Evolutionary conservation across 2,888 invertebrate species (phyloP).

Genomic region (Ichneumon xanthorius): DNA sequence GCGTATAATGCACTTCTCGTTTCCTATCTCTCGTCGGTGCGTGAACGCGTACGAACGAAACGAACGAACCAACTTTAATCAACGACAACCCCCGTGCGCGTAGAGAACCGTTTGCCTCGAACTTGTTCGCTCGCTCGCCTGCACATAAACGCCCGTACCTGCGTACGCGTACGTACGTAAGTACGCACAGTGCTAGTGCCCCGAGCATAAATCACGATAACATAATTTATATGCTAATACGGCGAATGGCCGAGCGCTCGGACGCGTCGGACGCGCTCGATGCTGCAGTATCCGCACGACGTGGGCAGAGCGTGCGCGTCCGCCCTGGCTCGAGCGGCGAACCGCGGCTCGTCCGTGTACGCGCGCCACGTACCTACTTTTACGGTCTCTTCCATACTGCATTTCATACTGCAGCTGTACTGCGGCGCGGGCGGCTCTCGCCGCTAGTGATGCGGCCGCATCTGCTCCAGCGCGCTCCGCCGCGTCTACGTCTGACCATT

Average conservation of each 20-base stretch:
- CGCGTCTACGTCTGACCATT: constrained; percentile 30
- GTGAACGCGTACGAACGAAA: constrained; percentile 43
- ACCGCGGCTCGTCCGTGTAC: constrained; percentile 11
- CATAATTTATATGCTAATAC: constrained; percentile 84
- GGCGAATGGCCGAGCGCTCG: constrained; percentile 70
- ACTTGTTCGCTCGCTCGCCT: constrained; percentile 64
- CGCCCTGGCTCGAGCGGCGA: constrained; percentile 13
- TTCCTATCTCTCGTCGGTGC: constrained; percentile 52
- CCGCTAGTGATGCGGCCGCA: constrained; percentile 44
- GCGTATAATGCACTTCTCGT: constrained; percentile 53
- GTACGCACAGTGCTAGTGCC: constrained; percentile 65
- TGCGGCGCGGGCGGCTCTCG: constrained; percentile 22
- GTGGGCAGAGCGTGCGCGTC: constrained; percentile 52
- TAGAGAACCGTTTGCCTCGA: constrained; percentile 53
- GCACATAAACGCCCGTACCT: constrained; percentile 47
- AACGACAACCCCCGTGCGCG: constrained; percentile 70
- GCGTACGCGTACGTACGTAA: constrained; percentile 41
- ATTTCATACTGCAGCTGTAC: constrained; percentile 37
- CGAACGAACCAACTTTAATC: constrained; percentile 76
- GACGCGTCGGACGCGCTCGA: constrained; percentile 67
- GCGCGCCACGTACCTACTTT: constrained; percentile 61
- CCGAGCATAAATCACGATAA: constrained; percentile 82
- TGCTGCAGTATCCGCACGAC: constrained; percentile 47
- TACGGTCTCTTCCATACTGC: constrained; percentile 53
- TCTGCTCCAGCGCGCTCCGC: constrained; percentile 26